These are phyloP conservation scores for Drosophila auraria DNA, from an alignment of 1,140 invertebrate genomes.

Conservation along the genomic window DNA sequence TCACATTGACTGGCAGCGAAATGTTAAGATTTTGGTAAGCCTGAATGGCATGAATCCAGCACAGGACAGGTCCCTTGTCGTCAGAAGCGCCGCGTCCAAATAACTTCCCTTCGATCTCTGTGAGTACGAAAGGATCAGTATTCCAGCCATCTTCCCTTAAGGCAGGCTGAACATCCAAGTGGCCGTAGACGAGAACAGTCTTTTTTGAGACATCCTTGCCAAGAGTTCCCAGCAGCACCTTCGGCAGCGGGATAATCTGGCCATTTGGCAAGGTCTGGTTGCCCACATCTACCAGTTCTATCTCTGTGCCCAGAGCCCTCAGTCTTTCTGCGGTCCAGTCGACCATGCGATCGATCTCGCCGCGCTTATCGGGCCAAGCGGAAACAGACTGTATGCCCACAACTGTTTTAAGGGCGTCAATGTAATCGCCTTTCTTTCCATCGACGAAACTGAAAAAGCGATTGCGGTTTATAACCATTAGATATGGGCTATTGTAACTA, in stretches of 20 bases:
- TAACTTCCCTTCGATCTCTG: slow-evolving; percentile 95
- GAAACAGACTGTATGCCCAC: slow-evolving; percentile 98
- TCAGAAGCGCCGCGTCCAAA: slow-evolving; percentile 97
- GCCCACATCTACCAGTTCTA: slow-evolving; percentile 93
- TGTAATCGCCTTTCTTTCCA: slow-evolving; percentile 87
- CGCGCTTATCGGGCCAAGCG: slow-evolving; percentile 87
- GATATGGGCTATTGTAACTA: slow-evolving; percentile 21
- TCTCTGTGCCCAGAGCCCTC: slow-evolving; percentile 90
- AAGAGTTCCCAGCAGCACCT: slow-evolving; percentile 93
- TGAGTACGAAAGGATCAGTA: slow-evolving; percentile 96
- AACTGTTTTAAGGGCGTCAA: slow-evolving; percentile 92
- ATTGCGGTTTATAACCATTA: slow-evolving; percentile 42
- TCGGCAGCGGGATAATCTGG: slow-evolving; percentile 91
- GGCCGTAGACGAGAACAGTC: slow-evolving; percentile 97
- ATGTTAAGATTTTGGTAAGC: slow-evolving; percentile 91
- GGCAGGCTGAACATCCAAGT: slow-evolving; percentile 99
- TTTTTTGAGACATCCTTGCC: slow-evolving; percentile 95
- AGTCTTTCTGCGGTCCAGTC: slow-evolving; percentile 92
- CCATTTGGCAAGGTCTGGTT: slow-evolving; percentile 91
- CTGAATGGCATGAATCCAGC: slow-evolving; percentile 97
- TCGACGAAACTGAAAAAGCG: slow-evolving; percentile 69
- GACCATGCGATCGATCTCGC: slow-evolving; percentile 87
- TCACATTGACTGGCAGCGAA: slow-evolving; percentile 95
- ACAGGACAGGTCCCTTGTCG: slow-evolving; percentile 96
- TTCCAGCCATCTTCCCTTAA: slow-evolving; percentile 96